Conservation (phyloP, 2,888 invertebrate genomes). For the Agrochola lota region DNA sequence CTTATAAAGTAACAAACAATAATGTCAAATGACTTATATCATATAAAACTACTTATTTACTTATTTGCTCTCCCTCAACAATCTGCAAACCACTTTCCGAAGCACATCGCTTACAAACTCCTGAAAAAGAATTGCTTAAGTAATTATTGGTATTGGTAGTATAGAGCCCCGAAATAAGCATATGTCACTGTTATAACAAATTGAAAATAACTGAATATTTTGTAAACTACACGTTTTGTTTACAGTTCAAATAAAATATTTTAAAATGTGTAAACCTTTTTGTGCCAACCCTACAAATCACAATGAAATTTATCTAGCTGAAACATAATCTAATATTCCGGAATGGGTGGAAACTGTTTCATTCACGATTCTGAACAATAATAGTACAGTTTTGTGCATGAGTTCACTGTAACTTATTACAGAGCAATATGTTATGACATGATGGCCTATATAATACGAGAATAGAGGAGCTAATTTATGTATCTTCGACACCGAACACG, state of each 20-base stretch:
- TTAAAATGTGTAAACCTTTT: neutral
- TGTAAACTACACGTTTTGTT: neutral
- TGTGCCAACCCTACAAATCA: conserved; percentile 64
- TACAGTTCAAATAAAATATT: neutral
- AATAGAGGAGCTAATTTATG: conserved; percentile 39
- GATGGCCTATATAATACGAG: conserved; percentile 9
- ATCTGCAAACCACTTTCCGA: no score
- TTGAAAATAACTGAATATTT: neutral
- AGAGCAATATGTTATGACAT: conserved; percentile 16
- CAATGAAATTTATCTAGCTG: conserved; percentile 65
- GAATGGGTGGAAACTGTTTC: conserved; percentile 62
- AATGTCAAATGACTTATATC: no score
- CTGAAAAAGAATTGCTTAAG: no score
- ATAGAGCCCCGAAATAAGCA: neutral
- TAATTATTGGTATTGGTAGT: neutral
- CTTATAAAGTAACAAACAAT: no score
- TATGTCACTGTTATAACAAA: neutral
- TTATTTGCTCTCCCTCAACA: no score
- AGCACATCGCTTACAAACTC: no score
- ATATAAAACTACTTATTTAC: no score
- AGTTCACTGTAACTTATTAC: conserved; percentile 22
- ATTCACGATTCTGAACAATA: conserved; percentile 55
- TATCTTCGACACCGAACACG: conserved; percentile 34
- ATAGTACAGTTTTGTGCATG: conserved; percentile 56
- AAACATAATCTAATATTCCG: conserved; percentile 66